These are phyloP conservation scores for Mesochorus sp. DNA, from an alignment of 2,888 invertebrate genomes.

Conservation along the genomic window DNA sequence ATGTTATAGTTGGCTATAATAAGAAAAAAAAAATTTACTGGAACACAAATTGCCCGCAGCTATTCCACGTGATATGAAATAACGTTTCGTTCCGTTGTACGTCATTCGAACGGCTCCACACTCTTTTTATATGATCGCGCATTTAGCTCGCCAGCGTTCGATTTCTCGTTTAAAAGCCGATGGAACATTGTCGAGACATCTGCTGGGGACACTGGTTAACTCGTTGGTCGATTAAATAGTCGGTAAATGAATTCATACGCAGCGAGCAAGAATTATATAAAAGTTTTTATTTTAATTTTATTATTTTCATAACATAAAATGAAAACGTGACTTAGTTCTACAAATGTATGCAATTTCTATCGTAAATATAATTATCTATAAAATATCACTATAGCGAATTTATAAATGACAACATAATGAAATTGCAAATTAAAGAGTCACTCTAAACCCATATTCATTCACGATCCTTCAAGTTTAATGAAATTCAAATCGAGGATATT, in stretches of 20 bases:
- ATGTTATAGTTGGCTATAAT: not conserved
- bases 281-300: no score
- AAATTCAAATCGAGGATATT: no score
- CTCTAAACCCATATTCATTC: no score
- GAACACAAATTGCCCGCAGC: not conserved
- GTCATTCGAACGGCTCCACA: not conserved
- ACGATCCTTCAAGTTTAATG: no score
- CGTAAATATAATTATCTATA: no score
- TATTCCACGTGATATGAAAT: not conserved
- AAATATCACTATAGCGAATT: no score
- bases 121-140: not conserved
- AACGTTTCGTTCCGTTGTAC: not conserved
- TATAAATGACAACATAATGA: no score
- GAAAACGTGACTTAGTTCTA: no score
- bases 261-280: no score
- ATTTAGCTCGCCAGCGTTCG: not conserved
- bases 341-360: no score
- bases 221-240: not conserved
- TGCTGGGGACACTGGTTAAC: slow-evolving; percentile 29
- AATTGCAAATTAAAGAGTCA: no score
- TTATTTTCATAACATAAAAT: no score
- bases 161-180: slow-evolving; percentile 29
- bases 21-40: not conserved
- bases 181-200: slow-evolving; percentile 42
- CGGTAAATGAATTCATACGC: slow-evolving; percentile 34